Base-by-base conservation (phyloP, 1,140 invertebrate species). In the Thaumetopoea pityocampa region DNA sequence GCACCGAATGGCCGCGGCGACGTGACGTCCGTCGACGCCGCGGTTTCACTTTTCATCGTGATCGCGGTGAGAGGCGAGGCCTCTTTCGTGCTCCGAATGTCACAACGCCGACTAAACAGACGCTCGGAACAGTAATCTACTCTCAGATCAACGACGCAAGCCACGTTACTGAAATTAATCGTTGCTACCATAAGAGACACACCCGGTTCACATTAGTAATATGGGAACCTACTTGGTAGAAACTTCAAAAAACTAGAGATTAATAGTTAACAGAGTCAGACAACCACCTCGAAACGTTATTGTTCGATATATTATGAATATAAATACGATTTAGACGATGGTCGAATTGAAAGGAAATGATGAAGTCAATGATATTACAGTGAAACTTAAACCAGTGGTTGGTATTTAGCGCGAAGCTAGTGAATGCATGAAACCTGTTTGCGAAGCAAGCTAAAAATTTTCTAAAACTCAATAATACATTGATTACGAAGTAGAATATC, bases 31-130 rank as follows among this genome's bases (percentile, higher is more conserved):
- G 66, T 55, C 63, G 62, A 57, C 64, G 55, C 41, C 57, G 62
- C 53, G 57, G 79, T 83, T 83, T 83, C 79, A 83, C 79, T 83
- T 83, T 83, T 73, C 74, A 81, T 79, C 73, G 59, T 68, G 69
- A 64, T 62, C 67, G 49, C 59, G 61, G 79, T 79, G 79, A 83
- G 79, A 83, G 79, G 79, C 64, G 60, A 79, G 76, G 71, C 76
- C 76, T 78, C 73, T 54, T 50, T 48, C 47, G 55, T 56, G 55
- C 57, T 67, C 70, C 60, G 66, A 72, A 79, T 81, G 81, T 81
- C 79, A 71, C 74, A 82, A 79, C 61, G 55, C 48, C 36, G 47
- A 63, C 73, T 42, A 76, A 69, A 64, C 43, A 59, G 58, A 67
- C 58, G 50, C 47, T 53, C 51, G 45, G 46, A 51, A 49, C 33